Evolutionary conservation across 1,140 invertebrate species (phyloP).

Genomic region (Nymphalis io): DNA sequence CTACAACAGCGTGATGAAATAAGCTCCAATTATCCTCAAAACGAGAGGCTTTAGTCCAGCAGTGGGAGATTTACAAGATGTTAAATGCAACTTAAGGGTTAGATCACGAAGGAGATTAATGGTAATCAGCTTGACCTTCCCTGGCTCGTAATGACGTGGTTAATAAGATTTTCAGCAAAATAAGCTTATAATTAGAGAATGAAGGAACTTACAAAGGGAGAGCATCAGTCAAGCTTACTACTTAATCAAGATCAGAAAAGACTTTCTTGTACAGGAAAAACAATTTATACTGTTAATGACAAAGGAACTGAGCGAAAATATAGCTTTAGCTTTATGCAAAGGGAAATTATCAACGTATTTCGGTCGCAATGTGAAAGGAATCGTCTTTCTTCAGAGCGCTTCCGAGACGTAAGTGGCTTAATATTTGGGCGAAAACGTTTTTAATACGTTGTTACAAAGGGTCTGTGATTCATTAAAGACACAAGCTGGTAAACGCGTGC

Average conservation of each 20-base stretch:
- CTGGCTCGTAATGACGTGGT: constrained; percentile 22
- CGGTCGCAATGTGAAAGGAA: constrained; percentile 13
- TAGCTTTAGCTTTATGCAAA: constrained; percentile 39
- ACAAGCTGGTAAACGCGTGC: no score
- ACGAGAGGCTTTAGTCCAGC: no score
- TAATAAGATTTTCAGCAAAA: constrained; percentile 40
- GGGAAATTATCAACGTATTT: constrained; percentile 26
- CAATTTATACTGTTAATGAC: constrained; percentile 61
- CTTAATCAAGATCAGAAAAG: constrained; percentile 60
- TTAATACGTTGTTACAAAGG: no score
- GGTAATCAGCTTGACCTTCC: constrained; percentile 19
- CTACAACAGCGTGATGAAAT: no score
- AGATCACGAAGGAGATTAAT: constrained; percentile 3
- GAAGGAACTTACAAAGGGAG: constrained; percentile 43
- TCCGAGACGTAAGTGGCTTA: not conserved
- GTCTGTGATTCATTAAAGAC: no score
- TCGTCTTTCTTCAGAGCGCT: constrained; percentile 9
- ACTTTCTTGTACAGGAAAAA: constrained; percentile 55
- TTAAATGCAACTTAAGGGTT: not conserved
- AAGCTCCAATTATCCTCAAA: no score
- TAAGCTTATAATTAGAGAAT: constrained; percentile 47
- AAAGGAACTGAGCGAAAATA: constrained; percentile 49
- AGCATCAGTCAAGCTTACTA: constrained; percentile 55
- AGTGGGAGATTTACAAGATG: not conserved
- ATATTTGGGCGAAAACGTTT: not conserved